Conservation (phyloP, 2,888 invertebrate genomes). For the Philereme vetulata region DNA sequence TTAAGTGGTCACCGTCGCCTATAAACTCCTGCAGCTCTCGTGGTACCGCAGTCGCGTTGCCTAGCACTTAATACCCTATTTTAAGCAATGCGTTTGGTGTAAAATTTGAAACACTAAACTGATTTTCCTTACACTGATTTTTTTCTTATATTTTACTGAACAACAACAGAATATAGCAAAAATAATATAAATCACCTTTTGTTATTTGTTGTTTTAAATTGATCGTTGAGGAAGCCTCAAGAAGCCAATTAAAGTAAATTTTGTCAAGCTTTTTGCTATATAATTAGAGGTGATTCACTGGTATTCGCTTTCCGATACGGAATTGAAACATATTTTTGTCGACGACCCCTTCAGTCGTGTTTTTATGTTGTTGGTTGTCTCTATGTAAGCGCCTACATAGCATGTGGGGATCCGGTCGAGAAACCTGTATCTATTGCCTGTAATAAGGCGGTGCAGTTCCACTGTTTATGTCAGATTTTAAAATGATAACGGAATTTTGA, state of each 20-base stretch:
- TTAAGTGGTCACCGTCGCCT: too few species aligned
- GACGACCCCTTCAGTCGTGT: conserved; percentile 18
- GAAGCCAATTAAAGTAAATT: conserved; percentile 12
- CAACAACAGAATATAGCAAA: too few species aligned
- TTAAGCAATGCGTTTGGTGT: too few species aligned
- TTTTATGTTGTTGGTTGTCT: conserved; percentile 27
- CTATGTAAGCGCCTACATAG: conserved; percentile 39
- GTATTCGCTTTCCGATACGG: conserved; percentile 5
- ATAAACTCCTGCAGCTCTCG: too few species aligned
- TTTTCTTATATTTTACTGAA: too few species aligned
- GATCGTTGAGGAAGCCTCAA: conserved; percentile 5
- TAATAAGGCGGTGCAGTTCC: conserved; percentile 48
- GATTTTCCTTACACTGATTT: too few species aligned
- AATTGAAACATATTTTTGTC: conserved; percentile 25
- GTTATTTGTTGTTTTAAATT: too few species aligned
- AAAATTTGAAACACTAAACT: too few species aligned
- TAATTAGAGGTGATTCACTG: conserved; percentile 19
- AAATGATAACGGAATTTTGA: too few species aligned
- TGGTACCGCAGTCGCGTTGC: too few species aligned
- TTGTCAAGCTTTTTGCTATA: background rate
- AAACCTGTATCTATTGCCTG: conserved; percentile 60
- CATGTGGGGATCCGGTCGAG: conserved; percentile 41
- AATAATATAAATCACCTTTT: too few species aligned
- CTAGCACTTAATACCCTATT: too few species aligned
- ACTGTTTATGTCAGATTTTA: conserved; percentile 4